Evolutionary conservation across 2,797 vertebrate genomes (phyloP), one percentile per base, ranked within the genome.

Genomic region (Leptodactylus fallax): DNA sequence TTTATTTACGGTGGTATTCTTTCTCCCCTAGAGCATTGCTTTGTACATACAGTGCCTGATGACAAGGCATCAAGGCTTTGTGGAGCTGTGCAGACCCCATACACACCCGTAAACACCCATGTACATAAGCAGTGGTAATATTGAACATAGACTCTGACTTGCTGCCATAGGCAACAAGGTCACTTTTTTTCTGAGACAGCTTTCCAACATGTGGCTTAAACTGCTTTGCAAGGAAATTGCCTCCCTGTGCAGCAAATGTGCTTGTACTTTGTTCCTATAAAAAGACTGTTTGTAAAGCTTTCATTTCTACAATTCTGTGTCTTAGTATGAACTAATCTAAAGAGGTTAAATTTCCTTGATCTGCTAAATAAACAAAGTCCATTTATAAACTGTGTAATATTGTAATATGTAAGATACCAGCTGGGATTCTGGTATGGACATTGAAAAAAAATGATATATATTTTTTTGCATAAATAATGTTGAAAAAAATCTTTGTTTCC

Each of bases 361-460:
- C 58, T 17, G 55, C 60, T 76, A 74, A 77, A 25, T 63, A 74
- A 85, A 69, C 61, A 78, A 7, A 83, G 67, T 79, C 1, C 36
- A 56, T 86, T 89, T 86, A 72, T 88, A 85, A 80, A 85, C 36
- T 83, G 78, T 77, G 71, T 83, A 83, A 78, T 67, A 78, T 79
- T 89, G 84, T 88, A 71, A 88, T 80, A 88, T 79, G 69, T 63
- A 53, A 21, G 78, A 82, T 85, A 83, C 88, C 88, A 89, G 88
- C 88, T 89, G 88, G 88, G 71, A 86, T 89, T 86, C 88, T 89
- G 88, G 88, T 89, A 81, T 11, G 16, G 65, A 23, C 25, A 55
- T 77, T n/a, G 49, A 69, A 83, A 88, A 85, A 85, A 85, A 81
- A 82, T 85, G 53, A 53, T 36, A 7, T 89, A 69, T 88, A 81